phyloP scores from a whole-genome alignment of 2,113 vertebrate genomes.

The Potamarius usumacintae region DNA sequence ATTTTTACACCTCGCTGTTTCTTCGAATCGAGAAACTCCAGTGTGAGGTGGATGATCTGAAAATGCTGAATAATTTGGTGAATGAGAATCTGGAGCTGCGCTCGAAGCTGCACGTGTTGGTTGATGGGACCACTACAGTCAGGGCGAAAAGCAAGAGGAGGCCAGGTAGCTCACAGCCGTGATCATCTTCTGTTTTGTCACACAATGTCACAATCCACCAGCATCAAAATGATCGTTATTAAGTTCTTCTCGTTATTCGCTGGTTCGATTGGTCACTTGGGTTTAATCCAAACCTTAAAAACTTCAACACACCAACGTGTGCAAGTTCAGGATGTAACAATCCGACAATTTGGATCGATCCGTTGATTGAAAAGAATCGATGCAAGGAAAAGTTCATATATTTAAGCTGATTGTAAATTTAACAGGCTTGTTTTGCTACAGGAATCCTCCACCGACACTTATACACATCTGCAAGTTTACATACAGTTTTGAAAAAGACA shows the following conservation, averaged over 20 bases:
- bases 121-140: too few species aligned
- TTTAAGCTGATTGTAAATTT: not conserved
- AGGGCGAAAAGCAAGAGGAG: not conserved
- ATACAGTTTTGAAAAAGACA: too few species aligned
- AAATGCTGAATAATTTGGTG: constrained; percentile 26
- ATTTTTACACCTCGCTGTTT: constrained; percentile 11
- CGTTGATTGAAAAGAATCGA: too few species aligned
- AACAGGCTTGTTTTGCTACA: not conserved
- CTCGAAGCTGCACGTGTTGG: not conserved
- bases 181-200: not conserved
- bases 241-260: not conserved
- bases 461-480: too few species aligned
- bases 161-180: not conserved
- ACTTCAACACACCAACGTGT: too few species aligned
- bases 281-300: not conserved
- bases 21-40: constrained; percentile 46
- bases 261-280: not conserved
- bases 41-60: constrained; percentile 53
- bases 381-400: too few species aligned
- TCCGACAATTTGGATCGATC: too few species aligned
- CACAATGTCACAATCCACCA: too few species aligned
- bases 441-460: not conserved
- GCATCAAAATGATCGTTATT: too few species aligned
- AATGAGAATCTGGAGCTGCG: constrained; percentile 58
- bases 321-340: not conserved